Percentiles rank a stretch among this genome's conserved stretches.
Evolutionary conservation across 1,140 invertebrate species (phyloP).

Genomic region (Hydropsyche tenuis): DNA sequence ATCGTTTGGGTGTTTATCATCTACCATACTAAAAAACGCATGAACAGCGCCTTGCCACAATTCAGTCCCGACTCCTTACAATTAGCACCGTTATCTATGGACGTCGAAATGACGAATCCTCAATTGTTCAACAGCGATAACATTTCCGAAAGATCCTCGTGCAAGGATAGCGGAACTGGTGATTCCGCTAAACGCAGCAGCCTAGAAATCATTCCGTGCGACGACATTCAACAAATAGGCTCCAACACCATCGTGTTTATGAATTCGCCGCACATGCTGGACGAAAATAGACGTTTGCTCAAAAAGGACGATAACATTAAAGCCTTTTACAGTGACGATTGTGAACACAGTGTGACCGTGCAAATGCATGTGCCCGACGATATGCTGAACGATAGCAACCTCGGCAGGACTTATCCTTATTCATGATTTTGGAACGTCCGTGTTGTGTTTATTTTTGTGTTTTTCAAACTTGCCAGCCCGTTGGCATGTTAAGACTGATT

Average conservation of each 20-base stretch:
- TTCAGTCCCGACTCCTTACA: slow-evolving; percentile 59
- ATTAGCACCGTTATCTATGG: slow-evolving; percentile 57
- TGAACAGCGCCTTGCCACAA: slow-evolving; percentile 58
- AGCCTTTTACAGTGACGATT: slow-evolving; percentile 18
- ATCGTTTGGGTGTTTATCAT: slow-evolving; percentile 92
- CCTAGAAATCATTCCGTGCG: slow-evolving; percentile 59
- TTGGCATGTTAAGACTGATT: slow-evolving; percentile 44
- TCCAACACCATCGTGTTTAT: slow-evolving; percentile 4
- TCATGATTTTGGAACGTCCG: slow-evolving; percentile 29
- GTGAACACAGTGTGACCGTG: slow-evolving; percentile 9
- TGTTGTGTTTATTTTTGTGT: slow-evolving; percentile 29
- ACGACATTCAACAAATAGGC: slow-evolving; percentile 26
- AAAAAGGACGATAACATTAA: slow-evolving; percentile 21
- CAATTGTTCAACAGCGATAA: slow-evolving; percentile 59
- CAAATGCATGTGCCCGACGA: not conserved
- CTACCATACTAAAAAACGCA: slow-evolving; percentile 79
- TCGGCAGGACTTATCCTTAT: slow-evolving; percentile 44
- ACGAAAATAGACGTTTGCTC: slow-evolving; percentile 35
- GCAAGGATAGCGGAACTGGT: slow-evolving; percentile 72
- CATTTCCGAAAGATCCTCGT: slow-evolving; percentile 65
- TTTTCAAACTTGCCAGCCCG: slow-evolving; percentile 34
- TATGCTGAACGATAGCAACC: not conserved
- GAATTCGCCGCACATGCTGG: not conserved
- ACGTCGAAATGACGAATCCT: slow-evolving; percentile 49
- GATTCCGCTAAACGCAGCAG: slow-evolving; percentile 71